Percentiles rank a stretch among this genome's conserved stretches.
Conservation (phyloP, 2,797 vertebrate genomes). For the Propithecus deckenii region DNA sequence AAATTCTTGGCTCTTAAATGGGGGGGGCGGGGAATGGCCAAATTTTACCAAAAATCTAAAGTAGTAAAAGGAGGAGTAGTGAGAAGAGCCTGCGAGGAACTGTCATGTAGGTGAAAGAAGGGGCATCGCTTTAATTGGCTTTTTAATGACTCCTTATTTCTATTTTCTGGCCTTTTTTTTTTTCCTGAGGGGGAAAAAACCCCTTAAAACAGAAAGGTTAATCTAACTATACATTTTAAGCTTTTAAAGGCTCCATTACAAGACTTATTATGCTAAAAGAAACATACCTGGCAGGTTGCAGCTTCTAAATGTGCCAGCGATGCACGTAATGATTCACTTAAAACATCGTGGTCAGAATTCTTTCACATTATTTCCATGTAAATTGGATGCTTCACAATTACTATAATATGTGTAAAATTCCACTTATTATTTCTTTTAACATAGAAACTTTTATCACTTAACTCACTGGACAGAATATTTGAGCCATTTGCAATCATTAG, state of each 20-base stretch:
- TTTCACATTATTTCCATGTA: slow-evolving; percentile 92
- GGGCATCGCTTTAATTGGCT: slow-evolving; percentile 82
- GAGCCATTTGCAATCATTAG: slow-evolving; percentile 90
- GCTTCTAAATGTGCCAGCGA: slow-evolving; percentile 90
- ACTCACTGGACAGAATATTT: slow-evolving; percentile 89
- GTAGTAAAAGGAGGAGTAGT: slow-evolving; percentile 56
- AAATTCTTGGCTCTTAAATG: slow-evolving; percentile 22
- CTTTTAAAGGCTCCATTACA: slow-evolving; percentile 92
- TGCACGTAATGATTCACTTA: slow-evolving; percentile 92
- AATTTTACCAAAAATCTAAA: slow-evolving; percentile 68
- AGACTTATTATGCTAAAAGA: slow-evolving; percentile 90
- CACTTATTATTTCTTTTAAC: slow-evolving; percentile 90
- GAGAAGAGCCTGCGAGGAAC: slow-evolving; percentile 52
- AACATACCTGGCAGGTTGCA: slow-evolving; percentile 87
- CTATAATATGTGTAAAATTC: slow-evolving; percentile 90
- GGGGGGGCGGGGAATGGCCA: neutral
- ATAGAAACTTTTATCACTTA: slow-evolving; percentile 89
- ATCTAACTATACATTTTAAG: slow-evolving; percentile 92
- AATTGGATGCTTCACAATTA: slow-evolving; percentile 91
- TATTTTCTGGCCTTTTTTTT: slow-evolving; percentile 69
- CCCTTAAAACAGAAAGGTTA: slow-evolving; percentile 90
- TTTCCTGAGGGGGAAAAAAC: slow-evolving; percentile 73
- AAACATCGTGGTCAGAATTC: slow-evolving; percentile 90
- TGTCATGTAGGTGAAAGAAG: slow-evolving; percentile 50
- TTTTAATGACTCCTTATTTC: slow-evolving; percentile 83